A percentile compares a stretch with the other conserved stretches of the same genome.
phyloP scores from a whole-genome alignment of 1,140 invertebrate species.

The Trialeurodes vaporariorum region DNA sequence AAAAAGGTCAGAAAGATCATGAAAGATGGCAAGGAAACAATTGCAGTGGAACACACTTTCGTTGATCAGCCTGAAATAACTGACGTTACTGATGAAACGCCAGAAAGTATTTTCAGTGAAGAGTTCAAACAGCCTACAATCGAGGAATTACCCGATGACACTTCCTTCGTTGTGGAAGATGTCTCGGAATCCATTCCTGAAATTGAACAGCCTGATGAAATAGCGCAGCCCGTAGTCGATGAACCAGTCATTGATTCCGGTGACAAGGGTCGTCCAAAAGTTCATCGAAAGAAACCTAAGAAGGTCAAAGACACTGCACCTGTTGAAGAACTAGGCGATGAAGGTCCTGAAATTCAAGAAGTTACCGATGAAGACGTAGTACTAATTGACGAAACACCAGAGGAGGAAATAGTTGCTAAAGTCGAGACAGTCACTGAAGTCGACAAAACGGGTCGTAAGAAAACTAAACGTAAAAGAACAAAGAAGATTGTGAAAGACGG shows the following conservation, averaged over 20 bases:
- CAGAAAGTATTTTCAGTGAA: constrained; percentile 1
- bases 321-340: background rate
- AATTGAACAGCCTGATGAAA: background rate
- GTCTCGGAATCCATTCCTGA: too few relatives aligned
- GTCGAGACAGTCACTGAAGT: background rate
- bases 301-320: background rate
- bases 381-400: background rate
- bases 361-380: background rate
- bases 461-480: background rate
- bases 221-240: too few relatives aligned
- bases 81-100: background rate
- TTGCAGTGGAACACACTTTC: background rate
- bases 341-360: background rate
- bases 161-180: background rate
- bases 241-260: background rate
- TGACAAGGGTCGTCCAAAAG: background rate
- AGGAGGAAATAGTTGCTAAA: background rate
- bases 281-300: background rate
- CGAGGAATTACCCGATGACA: constrained; percentile 4
- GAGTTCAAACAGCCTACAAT: background rate
- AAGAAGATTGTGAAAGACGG: constrained; percentile 5
- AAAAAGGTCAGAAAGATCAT: background rate
- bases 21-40: too few relatives aligned
- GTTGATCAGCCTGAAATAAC: background rate
- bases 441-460: constrained; percentile 6